Percentiles rank a stretch among this genome's conserved stretches.
Evolutionary conservation across 2,797 vertebrate species (phyloP).

Genomic region (Acanthis flammea): DNA sequence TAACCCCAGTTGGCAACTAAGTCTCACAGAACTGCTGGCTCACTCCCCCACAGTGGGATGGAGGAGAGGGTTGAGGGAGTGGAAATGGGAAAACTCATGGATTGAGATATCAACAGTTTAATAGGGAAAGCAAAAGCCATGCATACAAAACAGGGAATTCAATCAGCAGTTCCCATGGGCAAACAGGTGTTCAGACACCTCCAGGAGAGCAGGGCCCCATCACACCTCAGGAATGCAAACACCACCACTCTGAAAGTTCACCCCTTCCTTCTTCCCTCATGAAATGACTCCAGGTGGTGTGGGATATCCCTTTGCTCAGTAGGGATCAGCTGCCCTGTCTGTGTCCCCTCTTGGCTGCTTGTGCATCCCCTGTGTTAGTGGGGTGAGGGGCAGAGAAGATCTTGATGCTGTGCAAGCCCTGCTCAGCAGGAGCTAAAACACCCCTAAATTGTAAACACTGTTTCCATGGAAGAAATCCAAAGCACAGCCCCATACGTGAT

Average conservation of each 20-base stretch:
- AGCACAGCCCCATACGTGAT: background rate
- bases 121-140: background rate
- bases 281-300: rapidly evolving
- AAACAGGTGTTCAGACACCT: background rate
- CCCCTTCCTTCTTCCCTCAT: background rate
- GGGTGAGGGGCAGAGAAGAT: background rate
- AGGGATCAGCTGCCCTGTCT: background rate
- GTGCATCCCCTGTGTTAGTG: too few species aligned
- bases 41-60: too few species aligned
- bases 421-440: background rate
- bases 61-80: background rate
- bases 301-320: too few species aligned
- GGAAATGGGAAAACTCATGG: background rate
- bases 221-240: rapidly evolving
- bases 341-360: background rate
- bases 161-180: too few species aligned
- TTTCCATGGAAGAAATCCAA: background rate
- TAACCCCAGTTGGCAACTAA: background rate
- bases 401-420: background rate
- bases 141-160: background rate
- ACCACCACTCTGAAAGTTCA: rapidly evolving
- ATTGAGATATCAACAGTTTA: background rate
- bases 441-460: rapidly evolving
- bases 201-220: background rate
- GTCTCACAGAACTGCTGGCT: rapidly evolving